A percentile compares a stretch with the other conserved stretches of the same genome.
Conservation (phyloP, 2,888 invertebrate genomes). For the Eupithecia subfuscata region DNA sequence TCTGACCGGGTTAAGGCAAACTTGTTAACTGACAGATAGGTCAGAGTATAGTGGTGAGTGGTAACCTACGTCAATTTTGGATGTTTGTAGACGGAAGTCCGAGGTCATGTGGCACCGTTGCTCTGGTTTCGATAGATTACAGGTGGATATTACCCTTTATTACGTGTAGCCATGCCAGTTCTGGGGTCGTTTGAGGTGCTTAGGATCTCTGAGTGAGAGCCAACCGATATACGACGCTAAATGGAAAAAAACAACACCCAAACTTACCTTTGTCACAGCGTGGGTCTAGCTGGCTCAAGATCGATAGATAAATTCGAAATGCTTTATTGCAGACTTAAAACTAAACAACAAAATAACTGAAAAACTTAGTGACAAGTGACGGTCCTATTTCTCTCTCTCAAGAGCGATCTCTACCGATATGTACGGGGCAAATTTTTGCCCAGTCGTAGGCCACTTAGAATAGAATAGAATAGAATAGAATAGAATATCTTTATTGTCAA, state of each 20-base stretch:
- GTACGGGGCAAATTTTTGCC: neutral
- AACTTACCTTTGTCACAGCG: neutral
- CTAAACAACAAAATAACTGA: too few relatives aligned
- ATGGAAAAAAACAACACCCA: neutral
- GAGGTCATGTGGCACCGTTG: slow-evolving; percentile 68
- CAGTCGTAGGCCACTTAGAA: neutral
- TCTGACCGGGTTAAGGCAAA: slow-evolving; percentile 16
- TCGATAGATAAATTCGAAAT: neutral
- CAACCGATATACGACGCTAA: too few relatives aligned
- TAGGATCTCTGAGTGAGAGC: too few relatives aligned
- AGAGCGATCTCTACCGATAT: too few relatives aligned
- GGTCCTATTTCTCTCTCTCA: too few relatives aligned
- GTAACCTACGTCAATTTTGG: slow-evolving; percentile 62
- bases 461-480: too few relatives aligned
- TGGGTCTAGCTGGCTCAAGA: neutral
- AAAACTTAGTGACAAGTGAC: too few relatives aligned
- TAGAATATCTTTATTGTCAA: too few relatives aligned
- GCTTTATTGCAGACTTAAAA: too few relatives aligned
- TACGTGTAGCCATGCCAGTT: neutral
- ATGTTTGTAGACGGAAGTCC: slow-evolving; percentile 63
- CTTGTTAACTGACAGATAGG: slow-evolving; percentile 18
- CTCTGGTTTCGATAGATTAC: slow-evolving; percentile 29
- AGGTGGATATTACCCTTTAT: neutral
- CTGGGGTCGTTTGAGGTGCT: too few relatives aligned
- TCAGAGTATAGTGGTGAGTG: slow-evolving; percentile 48